Evolutionary conservation across 2,888 invertebrate genomes (phyloP).

Genomic region (Stenichneumon culpator): DNA sequence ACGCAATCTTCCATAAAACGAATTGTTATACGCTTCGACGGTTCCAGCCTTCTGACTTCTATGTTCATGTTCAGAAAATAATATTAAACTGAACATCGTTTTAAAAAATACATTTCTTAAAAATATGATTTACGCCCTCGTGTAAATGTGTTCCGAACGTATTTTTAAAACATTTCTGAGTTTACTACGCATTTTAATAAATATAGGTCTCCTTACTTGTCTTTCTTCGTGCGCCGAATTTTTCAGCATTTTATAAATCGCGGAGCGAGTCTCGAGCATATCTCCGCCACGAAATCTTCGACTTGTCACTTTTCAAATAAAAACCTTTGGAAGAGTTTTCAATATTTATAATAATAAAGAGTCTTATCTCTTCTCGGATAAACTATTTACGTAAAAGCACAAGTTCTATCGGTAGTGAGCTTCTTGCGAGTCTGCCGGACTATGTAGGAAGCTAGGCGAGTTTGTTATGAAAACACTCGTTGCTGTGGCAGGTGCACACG

Average conservation of each 20-base stretch:
- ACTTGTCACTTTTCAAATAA: not conserved
- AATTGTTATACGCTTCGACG: not conserved
- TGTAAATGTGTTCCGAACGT: not conserved
- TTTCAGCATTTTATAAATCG: constrained; percentile 85
- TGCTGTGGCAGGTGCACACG: constrained; percentile 81
- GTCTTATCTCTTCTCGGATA: not conserved
- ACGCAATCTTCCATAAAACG: not conserved
- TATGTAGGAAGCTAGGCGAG: constrained; percentile 40
- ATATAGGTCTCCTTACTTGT: constrained; percentile 73
- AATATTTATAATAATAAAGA: not conserved
- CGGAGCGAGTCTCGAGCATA: constrained; percentile 84
- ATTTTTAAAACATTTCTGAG: not conserved
- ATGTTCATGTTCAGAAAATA: not conserved
- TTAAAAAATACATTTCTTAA: too few species aligned
- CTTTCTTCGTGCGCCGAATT: constrained; percentile 84
- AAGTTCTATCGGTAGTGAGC: constrained; percentile 35
- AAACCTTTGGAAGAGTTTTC: not conserved
- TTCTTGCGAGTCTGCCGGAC: constrained; percentile 31
- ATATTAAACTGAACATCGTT: too few species aligned
- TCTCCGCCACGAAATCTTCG: constrained; percentile 8
- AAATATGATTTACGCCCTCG: not conserved
- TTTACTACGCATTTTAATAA: not conserved
- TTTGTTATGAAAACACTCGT: constrained; percentile 75
- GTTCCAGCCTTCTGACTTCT: not conserved
- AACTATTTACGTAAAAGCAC: constrained; percentile 35